Base-by-base conservation (phyloP, 2,113 vertebrate genomes). In the Channa argus region DNA sequence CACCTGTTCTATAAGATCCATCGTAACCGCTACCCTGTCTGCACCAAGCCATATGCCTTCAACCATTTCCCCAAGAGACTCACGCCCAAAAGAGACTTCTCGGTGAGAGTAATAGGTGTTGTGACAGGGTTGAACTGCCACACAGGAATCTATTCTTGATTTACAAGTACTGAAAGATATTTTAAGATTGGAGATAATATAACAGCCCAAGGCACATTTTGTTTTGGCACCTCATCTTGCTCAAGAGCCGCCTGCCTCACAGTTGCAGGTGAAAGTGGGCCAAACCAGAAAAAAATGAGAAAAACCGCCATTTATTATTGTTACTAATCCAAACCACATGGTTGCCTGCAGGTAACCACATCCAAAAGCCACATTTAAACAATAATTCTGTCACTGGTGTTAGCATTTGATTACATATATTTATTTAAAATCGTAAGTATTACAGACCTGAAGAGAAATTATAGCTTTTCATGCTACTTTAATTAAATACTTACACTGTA, bases 1-100 rank as follows among this genome's bases (percentile, higher is more conserved):
- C 98, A 99, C 81, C 95, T 99, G 68, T 99, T 99, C 89, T 99
- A 99, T 93, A 99, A 99, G 95, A 99, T 99, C 89, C 98, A 99
- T 88, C 96, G 97, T 0, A 99, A 99, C 79, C 98, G 97, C 37
- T 99, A 96, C 64, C 97, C 98, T 0, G 96, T 98, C 62, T 99
- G 98, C 95, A 99, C 98, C 91, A 99, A 99, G 88, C 91, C 95
- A 60, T 99, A 98, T 4, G 98, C 98, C 88, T 99, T 99, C 71
- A 96, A 99, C 89, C 98, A 99, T 92, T 99, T 99, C 90, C 95
- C 97, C 82, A 99, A 99, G 92, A 95, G 95, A 73, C 96, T 99
- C 71, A 89, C 98, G 0, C 98, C 98, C 74, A 99, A 98, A 80
- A 96, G 97, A 85, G 97, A 99, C 88, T 99, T 99, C 84, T 98